Evolutionary conservation across 1,140 invertebrate genomes (phyloP), one percentile per base, ranked within the genome.

Genomic region (Drosophila punjabiensis): DNA sequence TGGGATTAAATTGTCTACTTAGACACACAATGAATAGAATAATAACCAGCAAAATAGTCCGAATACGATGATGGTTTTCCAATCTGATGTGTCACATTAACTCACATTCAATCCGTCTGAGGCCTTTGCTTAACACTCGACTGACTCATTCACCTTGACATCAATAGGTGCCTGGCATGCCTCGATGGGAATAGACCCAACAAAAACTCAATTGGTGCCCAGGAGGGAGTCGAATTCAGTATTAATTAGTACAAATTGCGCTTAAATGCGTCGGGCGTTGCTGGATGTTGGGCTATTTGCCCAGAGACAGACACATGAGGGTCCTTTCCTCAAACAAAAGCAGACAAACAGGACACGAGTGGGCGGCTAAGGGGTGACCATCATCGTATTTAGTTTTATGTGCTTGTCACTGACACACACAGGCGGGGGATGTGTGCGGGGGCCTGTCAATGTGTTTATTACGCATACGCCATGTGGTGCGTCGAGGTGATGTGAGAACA

Each of bases 191-290:
- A 56, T 11, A 55, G 13, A 13, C 32, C 18, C 39, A 39, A 37
- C 30, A 50, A 50, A 52, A 71, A 74, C 70, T 43, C 67, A 43
- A 74, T 61, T 50, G 53, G 30, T 52, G 65, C 43, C 37, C 70
- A 41, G 67, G 24, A 39, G 70, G 67, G 67, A 52, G 68, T 74
- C 67, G 73, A 84, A 76, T 71, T 84, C 59, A 55, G 66, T 67
- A 69, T 89, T 89, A 88, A 88, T 88, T 89, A 79, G 85, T 76
- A 85, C 74, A 84, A 89, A 88, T 84, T 84, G 78, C 67, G 79
- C 81, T 74, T 71, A 79, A 88, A 88, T 84, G 63, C 59, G 64
- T 69, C 52, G 60, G 41, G 77, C 37, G 55, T 58, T 67, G 41
- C 18, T 39, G 37, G 43, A 33, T 58, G 55, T 30, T 61, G 58